Conservation (phyloP, 2,113 vertebrate genomes). For the Petrocephalus microphthalmus region DNA sequence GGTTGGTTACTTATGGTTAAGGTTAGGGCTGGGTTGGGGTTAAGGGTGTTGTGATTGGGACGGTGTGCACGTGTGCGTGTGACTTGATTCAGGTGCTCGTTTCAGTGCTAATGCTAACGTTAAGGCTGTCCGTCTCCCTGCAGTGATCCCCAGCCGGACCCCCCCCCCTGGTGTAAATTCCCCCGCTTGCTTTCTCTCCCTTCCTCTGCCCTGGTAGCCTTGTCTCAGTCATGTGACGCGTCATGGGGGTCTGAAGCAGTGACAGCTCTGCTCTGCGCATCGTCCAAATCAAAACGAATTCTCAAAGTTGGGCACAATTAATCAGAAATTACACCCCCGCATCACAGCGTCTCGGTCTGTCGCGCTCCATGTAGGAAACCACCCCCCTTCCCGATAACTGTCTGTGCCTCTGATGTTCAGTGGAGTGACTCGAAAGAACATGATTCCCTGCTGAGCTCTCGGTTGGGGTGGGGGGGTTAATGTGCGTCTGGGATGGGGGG, state of each 20-base stretch:
- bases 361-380: conserved; percentile 22
- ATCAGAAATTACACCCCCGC: conserved; percentile 52
- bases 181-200: neutral
- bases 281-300: conserved; percentile 45
- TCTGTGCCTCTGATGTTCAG: conserved; percentile 62
- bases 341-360: conserved; percentile 16
- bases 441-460: conserved; percentile 51
- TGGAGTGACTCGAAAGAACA: conserved; percentile 59
- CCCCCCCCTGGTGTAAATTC: neutral
- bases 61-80: neutral
- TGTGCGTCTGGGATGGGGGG: conserved; percentile 46
- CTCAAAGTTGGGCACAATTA: conserved; percentile 57
- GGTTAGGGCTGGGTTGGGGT: no score
- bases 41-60: no score
- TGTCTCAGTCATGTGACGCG: conserved; percentile 5
- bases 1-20: no score
- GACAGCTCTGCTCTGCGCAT: conserved; percentile 28
- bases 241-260: conserved; percentile 18
- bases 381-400: conserved; percentile 35
- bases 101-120: neutral
- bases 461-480: conserved; percentile 53
- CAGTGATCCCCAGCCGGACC: neutral
- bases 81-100: neutral
- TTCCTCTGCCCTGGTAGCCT: neutral
- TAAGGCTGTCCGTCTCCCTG: neutral